Conservation (phyloP, 2,888 invertebrate genomes). For the Sarcophaga carnaria region DNA sequence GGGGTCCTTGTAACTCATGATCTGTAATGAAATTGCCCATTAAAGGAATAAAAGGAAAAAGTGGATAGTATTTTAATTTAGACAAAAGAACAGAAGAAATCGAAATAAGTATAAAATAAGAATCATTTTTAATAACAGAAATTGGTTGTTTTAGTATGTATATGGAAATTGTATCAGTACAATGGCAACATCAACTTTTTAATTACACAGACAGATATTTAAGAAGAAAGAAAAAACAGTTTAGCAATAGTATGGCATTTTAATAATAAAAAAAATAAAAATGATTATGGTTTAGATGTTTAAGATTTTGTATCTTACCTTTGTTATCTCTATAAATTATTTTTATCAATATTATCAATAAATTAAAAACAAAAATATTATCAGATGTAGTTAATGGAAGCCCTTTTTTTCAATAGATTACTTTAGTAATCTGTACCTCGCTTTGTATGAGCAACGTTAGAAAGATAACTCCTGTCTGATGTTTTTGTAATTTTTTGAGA, state of each 20-base stretch:
- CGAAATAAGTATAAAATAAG: constrained; percentile 24
- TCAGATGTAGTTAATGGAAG: no score
- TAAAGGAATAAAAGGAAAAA: constrained; percentile 41
- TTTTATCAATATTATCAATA: no score
- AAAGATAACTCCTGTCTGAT: no score
- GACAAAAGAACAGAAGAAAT: constrained; percentile 28
- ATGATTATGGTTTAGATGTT: background rate
- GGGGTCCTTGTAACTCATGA: constrained; percentile 70
- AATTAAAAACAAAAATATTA: background rate
- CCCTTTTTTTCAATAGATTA: no score
- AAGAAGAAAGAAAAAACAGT: no score
- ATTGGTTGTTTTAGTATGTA: background rate
- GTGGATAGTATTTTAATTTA: constrained; percentile 33
- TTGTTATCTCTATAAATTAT: background rate
- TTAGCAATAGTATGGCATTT: no score
- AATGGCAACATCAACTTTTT: no score
- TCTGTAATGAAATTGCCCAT: constrained; percentile 70
- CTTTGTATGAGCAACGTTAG: no score
- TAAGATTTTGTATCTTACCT: background rate
- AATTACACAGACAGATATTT: no score
- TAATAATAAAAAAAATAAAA: background rate
- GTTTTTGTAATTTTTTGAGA: no score
- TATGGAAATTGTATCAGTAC: no score
- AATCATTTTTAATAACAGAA: constrained; percentile 25
- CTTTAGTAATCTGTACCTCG: no score